A percentile compares a stretch with the other conserved stretches of the same genome.
phyloP scores from a whole-genome alignment of 2,797 vertebrate species.

The Pseudopleuronectes americanus region DNA sequence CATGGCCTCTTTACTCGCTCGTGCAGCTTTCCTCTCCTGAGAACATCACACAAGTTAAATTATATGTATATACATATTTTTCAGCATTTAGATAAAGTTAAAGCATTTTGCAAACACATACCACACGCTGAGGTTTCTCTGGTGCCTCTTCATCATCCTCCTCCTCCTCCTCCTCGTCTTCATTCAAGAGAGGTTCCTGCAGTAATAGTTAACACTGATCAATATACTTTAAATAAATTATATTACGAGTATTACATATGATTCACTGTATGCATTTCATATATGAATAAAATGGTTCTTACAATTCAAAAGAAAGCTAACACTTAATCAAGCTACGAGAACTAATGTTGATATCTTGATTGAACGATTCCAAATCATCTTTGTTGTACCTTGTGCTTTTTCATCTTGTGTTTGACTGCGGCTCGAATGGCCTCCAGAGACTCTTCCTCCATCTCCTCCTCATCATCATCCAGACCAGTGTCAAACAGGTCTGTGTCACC shows the following conservation, averaged over 20 bases:
- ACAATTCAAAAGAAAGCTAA: too few species aligned
- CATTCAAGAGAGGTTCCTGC: conserved; percentile 62
- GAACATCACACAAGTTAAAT: conserved; percentile 15
- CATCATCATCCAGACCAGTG: conserved; percentile 87
- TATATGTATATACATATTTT: neutral
- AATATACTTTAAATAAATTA: neutral
- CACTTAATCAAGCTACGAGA: too few species aligned
- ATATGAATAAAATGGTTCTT: too few species aligned
- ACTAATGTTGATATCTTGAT: neutral
- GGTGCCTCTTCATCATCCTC: conserved; percentile 55
- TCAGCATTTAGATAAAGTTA: neutral
- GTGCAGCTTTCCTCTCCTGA: conserved; percentile 95
- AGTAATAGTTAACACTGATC: conserved; percentile 8
- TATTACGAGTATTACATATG: too few species aligned
- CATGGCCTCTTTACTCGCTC: conserved; percentile 92
- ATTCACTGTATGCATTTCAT: too few species aligned
- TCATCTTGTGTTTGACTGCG: conserved; percentile 87
- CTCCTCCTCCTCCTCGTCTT: conserved; percentile 55
- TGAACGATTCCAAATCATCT: neutral
- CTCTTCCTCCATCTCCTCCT: conserved; percentile 86
- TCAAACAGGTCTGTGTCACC: conserved; percentile 93
- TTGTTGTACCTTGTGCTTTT: conserved; percentile 77
- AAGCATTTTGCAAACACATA: conserved; percentile 31
- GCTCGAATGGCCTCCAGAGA: conserved; percentile 90
- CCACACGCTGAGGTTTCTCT: conserved; percentile 76